Conservation (phyloP, 2,888 invertebrate genomes). For the Leucophenga montana region DNA sequence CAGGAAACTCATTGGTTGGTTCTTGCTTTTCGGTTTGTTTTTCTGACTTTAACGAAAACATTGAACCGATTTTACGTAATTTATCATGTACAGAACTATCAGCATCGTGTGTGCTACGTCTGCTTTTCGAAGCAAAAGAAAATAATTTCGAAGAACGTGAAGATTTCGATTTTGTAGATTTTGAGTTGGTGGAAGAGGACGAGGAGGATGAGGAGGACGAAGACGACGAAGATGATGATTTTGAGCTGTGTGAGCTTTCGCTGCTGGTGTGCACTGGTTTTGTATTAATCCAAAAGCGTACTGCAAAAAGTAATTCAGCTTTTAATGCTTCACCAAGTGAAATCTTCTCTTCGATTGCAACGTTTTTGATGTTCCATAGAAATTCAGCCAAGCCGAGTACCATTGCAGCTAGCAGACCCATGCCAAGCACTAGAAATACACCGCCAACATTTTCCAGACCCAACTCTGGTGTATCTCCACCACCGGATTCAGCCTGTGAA, state of each 20-base stretch:
- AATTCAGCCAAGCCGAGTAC: slow-evolving; percentile 88
- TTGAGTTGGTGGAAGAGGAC: slow-evolving; percentile 40
- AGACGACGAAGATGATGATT: slow-evolving; percentile 50
- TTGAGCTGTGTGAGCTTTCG: slow-evolving; percentile 50
- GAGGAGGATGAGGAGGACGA: slow-evolving; percentile 49
- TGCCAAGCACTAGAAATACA: slow-evolving; percentile 88
- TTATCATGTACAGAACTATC: slow-evolving; percentile 62
- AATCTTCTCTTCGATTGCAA: slow-evolving; percentile 85
- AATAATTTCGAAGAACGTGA: slow-evolving; percentile 61
- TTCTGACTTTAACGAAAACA: slow-evolving; percentile 68
- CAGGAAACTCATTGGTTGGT: not conserved
- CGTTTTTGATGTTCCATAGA: slow-evolving; percentile 85
- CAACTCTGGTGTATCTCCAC: slow-evolving; percentile 69
- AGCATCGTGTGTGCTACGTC: slow-evolving; percentile 57
- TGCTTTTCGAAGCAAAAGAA: slow-evolving; percentile 60
- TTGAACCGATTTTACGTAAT: slow-evolving; percentile 68
- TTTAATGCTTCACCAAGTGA: slow-evolving; percentile 80
- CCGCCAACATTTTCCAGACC: slow-evolving; percentile 85
- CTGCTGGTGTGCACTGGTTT: slow-evolving; percentile 77
- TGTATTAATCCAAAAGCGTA: slow-evolving; percentile 82
- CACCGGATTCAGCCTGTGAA: slow-evolving; percentile 49
- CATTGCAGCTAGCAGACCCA: slow-evolving; percentile 82
- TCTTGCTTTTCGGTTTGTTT: slow-evolving; percentile 30
- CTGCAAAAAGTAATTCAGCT: slow-evolving; percentile 81
- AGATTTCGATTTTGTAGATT: slow-evolving; percentile 54